Percentiles rank a stretch among this genome's conserved stretches.
Evolutionary conservation across 2,888 invertebrate species (phyloP).

Genomic region (Luperina nickerlii): DNA sequence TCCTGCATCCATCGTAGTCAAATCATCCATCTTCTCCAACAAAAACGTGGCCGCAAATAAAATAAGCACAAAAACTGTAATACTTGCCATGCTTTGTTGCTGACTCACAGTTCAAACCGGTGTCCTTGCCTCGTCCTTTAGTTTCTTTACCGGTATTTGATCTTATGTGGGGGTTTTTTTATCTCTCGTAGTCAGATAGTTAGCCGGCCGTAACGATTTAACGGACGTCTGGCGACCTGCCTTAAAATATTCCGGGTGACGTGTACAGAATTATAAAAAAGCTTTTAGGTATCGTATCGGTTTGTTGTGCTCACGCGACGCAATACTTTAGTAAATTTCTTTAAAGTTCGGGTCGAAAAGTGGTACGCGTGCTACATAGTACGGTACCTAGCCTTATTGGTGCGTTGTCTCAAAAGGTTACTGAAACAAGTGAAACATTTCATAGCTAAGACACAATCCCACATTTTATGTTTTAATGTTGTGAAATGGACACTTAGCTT

Average conservation of each 20-base stretch:
- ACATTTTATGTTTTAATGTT: not conserved
- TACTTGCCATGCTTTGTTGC: constrained; percentile 41
- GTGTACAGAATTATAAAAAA: constrained; percentile 65
- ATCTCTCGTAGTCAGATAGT: constrained; percentile 64
- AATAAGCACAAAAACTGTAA: constrained; percentile 20
- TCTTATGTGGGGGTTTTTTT: constrained; percentile 67
- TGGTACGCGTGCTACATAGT: constrained; percentile 27
- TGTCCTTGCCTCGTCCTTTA: constrained; percentile 81
- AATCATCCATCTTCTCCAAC: not conserved
- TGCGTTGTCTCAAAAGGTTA: not conserved
- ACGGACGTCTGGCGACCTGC: constrained; percentile 78
- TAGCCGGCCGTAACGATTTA: constrained; percentile 76
- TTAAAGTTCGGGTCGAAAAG: constrained; percentile 33
- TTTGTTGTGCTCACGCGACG: constrained; percentile 30
- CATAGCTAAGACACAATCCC: not conserved
- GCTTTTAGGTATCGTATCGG: constrained; percentile 41
- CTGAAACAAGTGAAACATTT: constrained; percentile 35
- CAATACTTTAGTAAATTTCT: constrained; percentile 29
- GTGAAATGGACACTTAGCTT: constrained; percentile 25
- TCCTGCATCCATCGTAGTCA: not conserved
- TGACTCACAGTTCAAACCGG: constrained; percentile 69
- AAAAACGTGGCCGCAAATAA: constrained; percentile 10
- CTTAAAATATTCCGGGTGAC: constrained; percentile 71
- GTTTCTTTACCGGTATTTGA: constrained; percentile 67
- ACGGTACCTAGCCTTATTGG: not conserved